Conservation (phyloP, 2,888 invertebrate species). For the Lasioglossum leucozonium region DNA sequence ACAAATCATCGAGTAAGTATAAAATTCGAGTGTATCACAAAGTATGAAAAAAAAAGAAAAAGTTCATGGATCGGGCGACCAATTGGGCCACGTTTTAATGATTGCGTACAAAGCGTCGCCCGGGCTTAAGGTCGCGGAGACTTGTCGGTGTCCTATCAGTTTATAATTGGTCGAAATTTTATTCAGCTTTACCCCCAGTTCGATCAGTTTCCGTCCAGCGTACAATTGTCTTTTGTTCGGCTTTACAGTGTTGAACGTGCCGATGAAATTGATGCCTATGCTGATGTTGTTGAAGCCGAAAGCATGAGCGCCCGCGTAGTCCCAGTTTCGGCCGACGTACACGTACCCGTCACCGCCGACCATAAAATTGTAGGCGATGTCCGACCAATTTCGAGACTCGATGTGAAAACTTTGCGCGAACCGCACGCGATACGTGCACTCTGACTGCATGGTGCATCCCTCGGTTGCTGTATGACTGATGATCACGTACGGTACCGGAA, state of each 20-base stretch:
- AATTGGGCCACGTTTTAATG: conserved; percentile 90
- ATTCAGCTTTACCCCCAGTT: conserved; percentile 87
- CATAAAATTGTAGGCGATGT: conserved; percentile 92
- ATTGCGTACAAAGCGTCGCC: conserved; percentile 88
- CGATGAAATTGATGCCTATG: conserved; percentile 90
- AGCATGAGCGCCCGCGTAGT: conserved; percentile 89
- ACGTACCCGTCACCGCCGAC: conserved; percentile 92
- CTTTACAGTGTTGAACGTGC: conserved; percentile 87
- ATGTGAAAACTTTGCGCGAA: conserved; percentile 86
- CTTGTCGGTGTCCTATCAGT: conserved; percentile 89
- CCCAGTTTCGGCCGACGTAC: conserved; percentile 92
- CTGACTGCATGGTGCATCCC: conserved; percentile 79
- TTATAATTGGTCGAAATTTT: conserved; percentile 88
- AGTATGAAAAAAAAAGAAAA: neutral
- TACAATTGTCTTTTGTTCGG: conserved; percentile 84
- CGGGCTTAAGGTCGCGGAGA: conserved; percentile 89
- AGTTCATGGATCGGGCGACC: conserved; percentile 77
- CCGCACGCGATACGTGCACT: conserved; percentile 75
- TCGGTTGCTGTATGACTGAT: conserved; percentile 79
- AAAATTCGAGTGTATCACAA: conserved; percentile 1
- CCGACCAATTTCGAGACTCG: conserved; percentile 87
- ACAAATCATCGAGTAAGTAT: conserved; percentile 20
- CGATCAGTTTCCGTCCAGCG: conserved; percentile 88
- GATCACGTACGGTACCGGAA: conserved; percentile 79
- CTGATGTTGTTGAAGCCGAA: conserved; percentile 88